Evolutionary conservation across 2,113 vertebrate genomes (phyloP).

Genomic region (Eonycteris spelaea): DNA sequence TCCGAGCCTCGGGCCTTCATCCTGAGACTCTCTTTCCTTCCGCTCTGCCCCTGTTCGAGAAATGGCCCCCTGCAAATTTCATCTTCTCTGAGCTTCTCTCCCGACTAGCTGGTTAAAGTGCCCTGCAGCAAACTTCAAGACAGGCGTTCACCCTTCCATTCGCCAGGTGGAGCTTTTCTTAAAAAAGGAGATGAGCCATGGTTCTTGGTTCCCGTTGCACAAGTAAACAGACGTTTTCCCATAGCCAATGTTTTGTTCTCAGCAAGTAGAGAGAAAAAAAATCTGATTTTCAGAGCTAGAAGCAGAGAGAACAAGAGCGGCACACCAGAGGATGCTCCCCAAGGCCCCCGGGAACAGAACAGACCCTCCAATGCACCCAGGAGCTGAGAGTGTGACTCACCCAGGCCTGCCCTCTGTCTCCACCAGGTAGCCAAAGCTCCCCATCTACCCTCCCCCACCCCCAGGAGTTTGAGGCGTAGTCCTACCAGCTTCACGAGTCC

Average conservation of each 20-base stretch:
- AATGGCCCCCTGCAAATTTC: background rate
- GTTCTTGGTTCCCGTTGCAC: background rate
- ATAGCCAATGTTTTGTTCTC: background rate
- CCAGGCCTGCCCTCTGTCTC: background rate
- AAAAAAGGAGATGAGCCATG: background rate
- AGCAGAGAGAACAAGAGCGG: background rate
- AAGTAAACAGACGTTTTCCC: background rate
- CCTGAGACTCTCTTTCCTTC: background rate
- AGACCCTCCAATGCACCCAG: background rate
- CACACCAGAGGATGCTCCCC: background rate
- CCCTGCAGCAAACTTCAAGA: background rate
- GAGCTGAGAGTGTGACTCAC: no score
- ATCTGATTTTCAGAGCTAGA: background rate
- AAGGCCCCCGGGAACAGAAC: rapidly evolving
- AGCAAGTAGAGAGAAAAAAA: background rate
- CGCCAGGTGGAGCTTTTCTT: background rate
- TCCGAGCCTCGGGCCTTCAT: background rate
- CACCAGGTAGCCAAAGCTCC: background rate
- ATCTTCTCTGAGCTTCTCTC: background rate
- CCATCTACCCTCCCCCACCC: no score
- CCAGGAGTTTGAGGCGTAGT: background rate
- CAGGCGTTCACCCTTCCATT: background rate
- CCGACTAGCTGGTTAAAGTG: background rate
- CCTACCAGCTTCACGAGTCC: background rate
- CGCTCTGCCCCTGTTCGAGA: background rate